A percentile compares a stretch with the other conserved stretches of the same genome.
Conservation (phyloP, 2,113 vertebrate species). For the Cairina moschata region DNA sequence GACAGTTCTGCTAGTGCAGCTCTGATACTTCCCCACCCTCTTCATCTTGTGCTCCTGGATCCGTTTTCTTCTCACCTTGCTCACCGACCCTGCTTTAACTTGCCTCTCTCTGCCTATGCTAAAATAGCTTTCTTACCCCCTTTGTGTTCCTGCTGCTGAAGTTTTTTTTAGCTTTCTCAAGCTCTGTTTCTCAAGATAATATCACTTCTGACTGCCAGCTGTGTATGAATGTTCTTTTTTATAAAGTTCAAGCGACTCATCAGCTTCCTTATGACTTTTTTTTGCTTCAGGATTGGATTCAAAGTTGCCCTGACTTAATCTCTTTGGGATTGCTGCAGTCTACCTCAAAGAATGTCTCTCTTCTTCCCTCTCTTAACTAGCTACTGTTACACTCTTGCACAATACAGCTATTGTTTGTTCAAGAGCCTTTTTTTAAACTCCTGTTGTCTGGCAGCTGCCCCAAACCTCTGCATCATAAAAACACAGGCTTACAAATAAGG, state of each 20-base stretch:
- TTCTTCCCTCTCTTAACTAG: slow-evolving; percentile 58
- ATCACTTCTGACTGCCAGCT: slow-evolving; percentile 62
- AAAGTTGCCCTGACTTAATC: slow-evolving; percentile 63
- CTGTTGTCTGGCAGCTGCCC: slow-evolving; percentile 56
- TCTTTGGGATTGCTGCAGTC: slow-evolving; percentile 55
- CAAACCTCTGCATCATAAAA: slow-evolving; percentile 60
- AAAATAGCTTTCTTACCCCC: neutral
- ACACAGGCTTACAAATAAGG: slow-evolving; percentile 27
- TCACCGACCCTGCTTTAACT: slow-evolving; percentile 1
- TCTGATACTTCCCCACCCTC: neutral
- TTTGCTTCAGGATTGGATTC: slow-evolving; percentile 65
- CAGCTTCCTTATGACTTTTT: slow-evolving; percentile 66
- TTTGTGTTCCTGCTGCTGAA: slow-evolving; percentile 22
- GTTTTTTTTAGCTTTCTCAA: slow-evolving; percentile 46
- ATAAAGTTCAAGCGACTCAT: slow-evolving; percentile 59
- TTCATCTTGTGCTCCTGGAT: neutral
- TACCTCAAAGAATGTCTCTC: slow-evolving; percentile 70
- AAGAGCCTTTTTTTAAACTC: slow-evolving; percentile 60
- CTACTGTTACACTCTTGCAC: slow-evolving; percentile 63
- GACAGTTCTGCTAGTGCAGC: neutral
- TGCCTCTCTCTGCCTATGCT: neutral
- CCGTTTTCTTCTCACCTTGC: neutral
- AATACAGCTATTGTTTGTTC: slow-evolving; percentile 62
- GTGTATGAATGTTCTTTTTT: slow-evolving; percentile 42
- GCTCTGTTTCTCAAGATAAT: slow-evolving; percentile 40